Percentiles rank a stretch among this genome's conserved stretches.
Evolutionary conservation across 2,888 invertebrate species (phyloP).

Genomic region (Mesochorus sp.): DNA sequence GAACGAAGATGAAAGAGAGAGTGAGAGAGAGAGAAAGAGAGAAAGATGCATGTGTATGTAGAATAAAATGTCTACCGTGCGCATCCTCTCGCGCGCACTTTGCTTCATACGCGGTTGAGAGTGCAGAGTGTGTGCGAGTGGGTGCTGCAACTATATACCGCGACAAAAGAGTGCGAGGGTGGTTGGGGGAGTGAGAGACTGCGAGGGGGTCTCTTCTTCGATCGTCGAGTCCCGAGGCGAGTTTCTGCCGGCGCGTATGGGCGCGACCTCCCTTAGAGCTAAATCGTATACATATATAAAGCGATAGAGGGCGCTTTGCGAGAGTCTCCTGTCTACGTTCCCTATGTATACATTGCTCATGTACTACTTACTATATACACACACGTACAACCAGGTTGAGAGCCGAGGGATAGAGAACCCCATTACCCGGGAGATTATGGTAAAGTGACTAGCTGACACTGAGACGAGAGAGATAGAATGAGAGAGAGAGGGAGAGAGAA

Average conservation of each 20-base stretch:
- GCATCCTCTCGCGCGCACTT: constrained; percentile 58
- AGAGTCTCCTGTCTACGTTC: constrained; percentile 37
- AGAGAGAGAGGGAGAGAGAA: constrained; percentile 24
- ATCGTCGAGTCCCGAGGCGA: constrained; percentile 60
- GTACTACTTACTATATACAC: constrained; percentile 9
- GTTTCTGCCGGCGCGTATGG: constrained; percentile 51
- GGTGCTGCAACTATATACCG: constrained; percentile 13
- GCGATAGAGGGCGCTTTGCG: constrained; percentile 52
- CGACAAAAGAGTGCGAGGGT: constrained; percentile 21
- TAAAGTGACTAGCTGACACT: constrained; percentile 73
- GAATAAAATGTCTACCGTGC: constrained; percentile 38
- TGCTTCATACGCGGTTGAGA: no score
- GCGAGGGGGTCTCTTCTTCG: constrained; percentile 55
- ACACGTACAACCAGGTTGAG: constrained; percentile 16
- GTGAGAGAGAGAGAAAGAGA: constrained; percentile 84
- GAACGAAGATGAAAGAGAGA: constrained; percentile 83
- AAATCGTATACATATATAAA: background rate
- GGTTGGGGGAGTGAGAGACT: background rate
- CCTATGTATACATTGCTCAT: background rate
- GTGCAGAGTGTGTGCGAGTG: constrained; percentile 28
- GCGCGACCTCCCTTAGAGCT: constrained; percentile 53
- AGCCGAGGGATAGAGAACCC: constrained; percentile 68
- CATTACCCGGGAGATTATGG: constrained; percentile 76
- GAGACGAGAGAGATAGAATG: constrained; percentile 58
- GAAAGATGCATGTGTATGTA: constrained; percentile 63